Base-by-base conservation (phyloP, 2,113 vertebrate genomes). In the Trichomycterus rosablanca region DNA sequence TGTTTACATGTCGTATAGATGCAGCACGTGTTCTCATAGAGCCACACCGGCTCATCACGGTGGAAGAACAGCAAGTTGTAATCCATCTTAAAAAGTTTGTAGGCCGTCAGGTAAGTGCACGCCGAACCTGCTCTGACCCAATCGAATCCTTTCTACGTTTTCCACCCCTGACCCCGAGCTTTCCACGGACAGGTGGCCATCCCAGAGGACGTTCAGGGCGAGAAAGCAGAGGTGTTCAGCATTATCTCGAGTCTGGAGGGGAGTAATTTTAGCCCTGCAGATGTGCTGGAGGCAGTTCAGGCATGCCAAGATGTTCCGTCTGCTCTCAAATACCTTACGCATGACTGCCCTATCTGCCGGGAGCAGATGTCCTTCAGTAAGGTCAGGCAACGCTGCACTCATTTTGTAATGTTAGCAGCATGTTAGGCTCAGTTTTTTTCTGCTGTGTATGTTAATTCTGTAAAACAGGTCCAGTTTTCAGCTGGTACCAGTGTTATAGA, bases 311-410 rank as follows among this genome's bases (percentile, higher is more conserved):
- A 88, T 57, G 63, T 83, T 2, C 56, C 77, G 1, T 82, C 86
- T 16, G 85, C 86, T 18, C 74, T 87, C n/a, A 80, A 71, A 64
- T 89, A 84, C 66, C 81, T 89, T 48, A 80, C 79, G 12, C 85
- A 87, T 40, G 75, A 67, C 65, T 89, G 87, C 34, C 87, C 86
- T 37, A 83, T 89, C 74, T 89, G 87, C 42, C 80, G 80, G 54
- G 86, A 89, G 11, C 82, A 82, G 59, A 79, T 83, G 34, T 80
- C 83, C 44, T 87, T 89, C 70, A 86, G 81, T 59, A 86, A 84
- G 82, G 86, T 87, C 50, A 71, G 75, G 12, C 16, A 35, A 37
- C 26, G 34, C 37, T 6, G 7, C 14, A 9, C 10, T 7, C 35
- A 43, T 43, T 43, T 5, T 5, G 9, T 32, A 5, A 32, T 4